phyloP scores from a whole-genome alignment of 2,797 vertebrate species.

The Syndactyla subalaris region DNA sequence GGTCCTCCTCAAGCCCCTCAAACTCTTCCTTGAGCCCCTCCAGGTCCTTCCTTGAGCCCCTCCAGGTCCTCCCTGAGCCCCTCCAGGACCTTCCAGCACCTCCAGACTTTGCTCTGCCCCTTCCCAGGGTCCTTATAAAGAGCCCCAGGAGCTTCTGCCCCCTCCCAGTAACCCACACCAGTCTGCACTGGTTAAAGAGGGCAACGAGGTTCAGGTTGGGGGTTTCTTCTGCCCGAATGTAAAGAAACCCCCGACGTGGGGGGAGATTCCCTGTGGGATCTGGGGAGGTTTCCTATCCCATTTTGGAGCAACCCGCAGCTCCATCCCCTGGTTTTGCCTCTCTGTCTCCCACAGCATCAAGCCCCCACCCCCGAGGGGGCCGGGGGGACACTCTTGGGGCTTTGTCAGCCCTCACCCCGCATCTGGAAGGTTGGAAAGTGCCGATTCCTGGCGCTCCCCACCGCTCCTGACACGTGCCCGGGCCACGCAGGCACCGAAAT shows the following conservation, averaged over 20 bases:
- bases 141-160: not conserved
- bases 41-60: not conserved
- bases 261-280: too few species aligned
- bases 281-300: fast-evolving
- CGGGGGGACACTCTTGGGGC: not conserved
- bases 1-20: not conserved
- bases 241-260: fast-evolving
- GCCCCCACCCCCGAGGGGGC: too few species aligned
- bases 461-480: not conserved
- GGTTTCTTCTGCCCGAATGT: not conserved
- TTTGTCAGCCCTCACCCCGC: fast-evolving
- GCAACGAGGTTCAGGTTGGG: not conserved
- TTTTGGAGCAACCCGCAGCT: fast-evolving
- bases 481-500: not conserved
- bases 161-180: not conserved
- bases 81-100: not conserved
- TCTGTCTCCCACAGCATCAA: not conserved
- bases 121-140: not conserved
- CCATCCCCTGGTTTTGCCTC: not conserved
- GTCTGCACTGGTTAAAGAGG: fast-evolving
- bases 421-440: too few species aligned
- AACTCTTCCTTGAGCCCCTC: not conserved
- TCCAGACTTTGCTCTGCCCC: not conserved
- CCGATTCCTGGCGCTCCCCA: fast-evolving
- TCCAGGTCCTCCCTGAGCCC: not conserved